Base-by-base conservation (phyloP, 1,140 invertebrate species). In the Aricia agestis region DNA sequence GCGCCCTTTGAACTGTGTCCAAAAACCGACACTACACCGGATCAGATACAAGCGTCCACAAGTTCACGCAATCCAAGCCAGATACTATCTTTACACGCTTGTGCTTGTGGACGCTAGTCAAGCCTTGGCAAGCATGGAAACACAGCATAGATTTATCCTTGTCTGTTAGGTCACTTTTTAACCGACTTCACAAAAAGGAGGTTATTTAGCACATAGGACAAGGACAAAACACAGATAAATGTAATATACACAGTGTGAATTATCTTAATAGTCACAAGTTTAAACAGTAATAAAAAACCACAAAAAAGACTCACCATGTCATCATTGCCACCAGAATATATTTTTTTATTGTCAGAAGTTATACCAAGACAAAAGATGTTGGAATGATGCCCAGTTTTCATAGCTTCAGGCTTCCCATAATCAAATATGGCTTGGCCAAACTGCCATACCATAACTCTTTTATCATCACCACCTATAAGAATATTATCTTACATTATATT, bases 281-380 rank as follows among this genome's bases (percentile, higher is more conserved):
- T 63, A 63, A 63, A 63, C 1, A 67, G 32, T 19, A 58, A 52
- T 5, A 58, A 58, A 52, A 36, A 36, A 36, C 36, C 36, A 7
- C 36, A 36, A 36, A 70, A 69, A 68, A 58, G 0, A 78, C 82
- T 96, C 59, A 98, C 97, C 92, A 97, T 95, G 85, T 98, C 97
- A 93, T 99, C 98, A 92, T 98, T 98, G 67, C 97, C 98, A 71
- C 97, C 98, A 42, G 98, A 99, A 87, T 97, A 97, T 77, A 98
- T 94, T 85, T 95, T 96, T 31, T 94, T 93, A 82, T 97, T 97
- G 58, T 93, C 93, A 74, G 92, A 94, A 78, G 98, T 96, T 80
- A 98, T 97, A 32, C 95, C 96, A 10, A 99, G 92, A 82, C 97
- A 98, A 87, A 99, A 99, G 74, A 99, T 98, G 87, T 99, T 99